A percentile compares a stretch with the other conserved stretches of the same genome.
Evolutionary conservation across 92 coral and sea anemone species (phyloP).

Genomic region (Meandrina meandrites): DNA sequence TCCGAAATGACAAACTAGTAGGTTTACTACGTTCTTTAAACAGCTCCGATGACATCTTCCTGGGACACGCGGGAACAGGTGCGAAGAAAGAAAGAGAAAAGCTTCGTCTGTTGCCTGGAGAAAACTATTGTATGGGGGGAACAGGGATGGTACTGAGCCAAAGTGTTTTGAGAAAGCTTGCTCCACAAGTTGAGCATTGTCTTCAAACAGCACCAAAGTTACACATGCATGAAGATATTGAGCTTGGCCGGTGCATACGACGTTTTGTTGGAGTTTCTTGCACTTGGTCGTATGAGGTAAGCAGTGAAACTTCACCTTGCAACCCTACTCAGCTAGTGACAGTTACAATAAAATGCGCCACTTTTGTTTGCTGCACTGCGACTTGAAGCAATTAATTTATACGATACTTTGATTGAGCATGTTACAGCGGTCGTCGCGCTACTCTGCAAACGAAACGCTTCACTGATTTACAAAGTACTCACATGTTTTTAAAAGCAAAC

Average conservation of each 20-base stretch:
- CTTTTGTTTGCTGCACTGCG: too few relatives aligned
- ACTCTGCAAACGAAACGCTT: too few relatives aligned
- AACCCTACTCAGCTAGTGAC: too few relatives aligned
- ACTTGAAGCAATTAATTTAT: too few relatives aligned
- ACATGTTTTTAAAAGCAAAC: too few relatives aligned
- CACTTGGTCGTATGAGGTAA: slow-evolving; percentile 95
- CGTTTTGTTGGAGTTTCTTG: slow-evolving; percentile 87
- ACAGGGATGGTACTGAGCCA: slow-evolving; percentile 56
- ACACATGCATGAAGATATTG: slow-evolving; percentile 52
- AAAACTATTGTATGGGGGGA: slow-evolving; percentile 67
- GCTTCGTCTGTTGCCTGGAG: slow-evolving; percentile 49
- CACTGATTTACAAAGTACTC: too few relatives aligned
- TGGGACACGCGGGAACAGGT: slow-evolving; percentile 67
- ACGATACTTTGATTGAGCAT: too few relatives aligned
- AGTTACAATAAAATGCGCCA: too few relatives aligned
- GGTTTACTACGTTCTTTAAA: slow-evolving; percentile 34
- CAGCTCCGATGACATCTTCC: slow-evolving; percentile 49
- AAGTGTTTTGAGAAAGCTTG: slow-evolving; percentile 48
- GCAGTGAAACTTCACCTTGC: background rate
- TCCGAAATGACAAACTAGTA: slow-evolving; percentile 38
- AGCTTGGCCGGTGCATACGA: slow-evolving; percentile 82
- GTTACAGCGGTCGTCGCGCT: too few relatives aligned
- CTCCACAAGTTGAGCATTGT: slow-evolving; percentile 50
- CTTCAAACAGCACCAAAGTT: slow-evolving; percentile 40
- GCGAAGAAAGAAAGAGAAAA: slow-evolving; percentile 44